phyloP scores from a whole-genome alignment of 2,797 vertebrate genomes.

The Tragelaphus eurycerus region DNA sequence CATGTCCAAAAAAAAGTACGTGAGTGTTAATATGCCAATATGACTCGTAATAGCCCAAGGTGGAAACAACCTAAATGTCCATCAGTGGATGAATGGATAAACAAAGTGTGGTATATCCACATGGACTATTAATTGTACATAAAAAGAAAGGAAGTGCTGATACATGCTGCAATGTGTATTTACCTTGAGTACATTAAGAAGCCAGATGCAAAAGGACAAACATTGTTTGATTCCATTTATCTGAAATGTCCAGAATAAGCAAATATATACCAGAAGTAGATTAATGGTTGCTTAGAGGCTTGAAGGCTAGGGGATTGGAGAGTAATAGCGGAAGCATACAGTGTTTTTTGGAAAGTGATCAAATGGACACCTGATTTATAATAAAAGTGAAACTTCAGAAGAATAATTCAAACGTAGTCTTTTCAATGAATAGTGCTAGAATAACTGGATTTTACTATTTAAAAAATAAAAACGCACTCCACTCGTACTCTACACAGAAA shows the following conservation, averaged over 20 bases:
- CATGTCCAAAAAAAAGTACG: not conserved
- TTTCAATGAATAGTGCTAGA: not conserved
- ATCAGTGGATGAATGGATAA: not conserved
- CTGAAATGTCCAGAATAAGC: not conserved
- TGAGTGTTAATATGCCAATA: not conserved
- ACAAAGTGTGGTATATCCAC: not conserved
- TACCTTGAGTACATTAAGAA: not conserved
- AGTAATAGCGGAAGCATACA: not conserved
- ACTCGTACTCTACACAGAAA: not conserved
- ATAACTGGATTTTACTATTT: not conserved
- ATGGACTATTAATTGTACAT: not conserved
- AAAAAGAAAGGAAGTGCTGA: not conserved
- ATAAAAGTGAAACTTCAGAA: not conserved
- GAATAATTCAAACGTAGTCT: not conserved
- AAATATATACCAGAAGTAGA: not conserved
- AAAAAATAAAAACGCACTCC: not conserved
- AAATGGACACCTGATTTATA: not conserved
- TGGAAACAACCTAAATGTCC: not conserved
- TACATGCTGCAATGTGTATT: not conserved
- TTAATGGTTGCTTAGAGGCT: not conserved
- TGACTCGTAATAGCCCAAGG: not conserved
- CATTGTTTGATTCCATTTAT: not conserved
- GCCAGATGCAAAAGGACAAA: not conserved
- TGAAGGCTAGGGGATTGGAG: not conserved
- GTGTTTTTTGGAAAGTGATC: not conserved